Evolutionary conservation across 1,140 invertebrate species (phyloP).

Genomic region (Eulimnadia texana): DNA sequence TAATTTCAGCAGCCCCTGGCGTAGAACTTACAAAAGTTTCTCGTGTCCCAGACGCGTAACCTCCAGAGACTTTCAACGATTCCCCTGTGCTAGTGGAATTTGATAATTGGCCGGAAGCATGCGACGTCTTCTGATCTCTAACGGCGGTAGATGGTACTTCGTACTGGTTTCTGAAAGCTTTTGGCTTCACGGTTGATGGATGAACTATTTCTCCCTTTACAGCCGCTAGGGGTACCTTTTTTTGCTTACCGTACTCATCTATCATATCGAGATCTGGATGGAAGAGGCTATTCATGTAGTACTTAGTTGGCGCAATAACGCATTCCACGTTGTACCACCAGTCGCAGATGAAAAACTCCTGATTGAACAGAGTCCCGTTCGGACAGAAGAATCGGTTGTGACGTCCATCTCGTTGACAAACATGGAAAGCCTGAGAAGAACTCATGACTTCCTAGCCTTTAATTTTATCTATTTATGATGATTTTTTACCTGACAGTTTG

Average conservation of each 20-base stretch:
- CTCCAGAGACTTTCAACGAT: too few relatives aligned
- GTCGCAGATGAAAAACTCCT: conserved; percentile 53
- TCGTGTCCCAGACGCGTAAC: too few relatives aligned
- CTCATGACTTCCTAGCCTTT: background rate
- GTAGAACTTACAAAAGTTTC: too few relatives aligned
- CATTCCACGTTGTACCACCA: conserved; percentile 88
- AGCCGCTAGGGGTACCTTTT: background rate
- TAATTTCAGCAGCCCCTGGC: too few relatives aligned
- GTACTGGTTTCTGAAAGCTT: too few relatives aligned
- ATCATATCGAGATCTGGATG: background rate
- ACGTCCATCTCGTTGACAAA: conserved; percentile 36
- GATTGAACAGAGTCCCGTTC: conserved; percentile 40
- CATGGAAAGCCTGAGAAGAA: conserved; percentile 35
- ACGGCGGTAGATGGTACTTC: too few relatives aligned
- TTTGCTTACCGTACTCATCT: background rate
- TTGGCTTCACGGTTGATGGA: background rate
- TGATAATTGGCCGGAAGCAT: too few relatives aligned
- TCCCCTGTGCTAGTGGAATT: too few relatives aligned
- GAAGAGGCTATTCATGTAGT: background rate
- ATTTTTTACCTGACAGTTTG: conserved; percentile 55
- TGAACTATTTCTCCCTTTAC: background rate
- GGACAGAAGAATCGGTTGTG: conserved; percentile 39
- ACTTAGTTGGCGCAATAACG: conserved; percentile 23
- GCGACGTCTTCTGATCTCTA: too few relatives aligned
- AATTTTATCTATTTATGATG: background rate